Evolutionary conservation across 2,888 invertebrate genomes (phyloP).

Genomic region (Helobdella robusta): DNA sequence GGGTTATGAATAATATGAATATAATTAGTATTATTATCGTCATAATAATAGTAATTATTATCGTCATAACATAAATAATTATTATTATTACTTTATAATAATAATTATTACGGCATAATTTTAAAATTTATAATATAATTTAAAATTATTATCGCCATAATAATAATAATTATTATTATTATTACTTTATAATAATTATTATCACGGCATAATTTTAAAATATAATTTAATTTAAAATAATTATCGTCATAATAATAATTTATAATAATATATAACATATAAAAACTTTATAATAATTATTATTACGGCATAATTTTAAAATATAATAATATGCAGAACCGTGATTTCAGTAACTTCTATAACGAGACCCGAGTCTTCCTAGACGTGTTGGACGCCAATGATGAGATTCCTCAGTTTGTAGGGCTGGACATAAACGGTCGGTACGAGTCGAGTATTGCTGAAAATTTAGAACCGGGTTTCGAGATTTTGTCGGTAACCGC

Average conservation of each 20-base stretch:
- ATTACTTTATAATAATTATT: not conserved
- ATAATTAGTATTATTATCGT: too few species aligned
- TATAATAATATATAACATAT: too few species aligned
- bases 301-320: not conserved
- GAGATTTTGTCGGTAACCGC: slow-evolving; percentile 58
- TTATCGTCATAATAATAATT: not conserved
- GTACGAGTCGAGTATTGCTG: slow-evolving; percentile 84
- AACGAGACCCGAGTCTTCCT: slow-evolving; percentile 68
- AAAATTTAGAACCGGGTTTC: slow-evolving; percentile 86
- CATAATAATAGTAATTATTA: not conserved
- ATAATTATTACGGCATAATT: too few species aligned
- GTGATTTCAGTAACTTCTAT: slow-evolving; percentile 42
- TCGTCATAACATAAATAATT: not conserved
- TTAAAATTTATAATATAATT: not conserved
- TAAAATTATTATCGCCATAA: not conserved
- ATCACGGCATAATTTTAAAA: not conserved
- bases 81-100: not conserved
- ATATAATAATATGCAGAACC: slow-evolving; percentile 39
- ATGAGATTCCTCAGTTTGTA: slow-evolving; percentile 93
- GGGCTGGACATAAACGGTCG: slow-evolving; percentile 64
- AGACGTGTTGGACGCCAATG: slow-evolving; percentile 89
- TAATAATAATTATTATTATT: not conserved
- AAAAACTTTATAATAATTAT: not conserved
- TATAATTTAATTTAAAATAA: not conserved
- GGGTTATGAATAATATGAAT: too few species aligned